phyloP scores from a whole-genome alignment of 2,797 vertebrate species.

The Mallotus villosus region DNA sequence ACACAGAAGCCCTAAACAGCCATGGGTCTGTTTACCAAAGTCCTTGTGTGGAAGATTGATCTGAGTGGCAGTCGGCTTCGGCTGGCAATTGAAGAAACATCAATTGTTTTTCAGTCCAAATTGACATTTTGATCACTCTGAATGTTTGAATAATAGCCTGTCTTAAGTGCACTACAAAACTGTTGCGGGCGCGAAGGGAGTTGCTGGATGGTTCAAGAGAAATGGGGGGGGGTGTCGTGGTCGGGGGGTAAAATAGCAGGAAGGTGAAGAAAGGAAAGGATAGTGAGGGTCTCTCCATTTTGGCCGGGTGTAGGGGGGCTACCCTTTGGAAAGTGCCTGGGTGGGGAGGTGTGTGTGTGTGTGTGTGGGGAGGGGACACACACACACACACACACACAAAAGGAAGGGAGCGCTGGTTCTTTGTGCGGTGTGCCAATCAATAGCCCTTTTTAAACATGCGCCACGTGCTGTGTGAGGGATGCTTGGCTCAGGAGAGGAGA shows the following conservation, averaged over 20 bases:
- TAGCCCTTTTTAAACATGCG: slow-evolving; percentile 26
- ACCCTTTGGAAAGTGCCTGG: neutral
- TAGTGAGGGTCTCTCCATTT: slow-evolving; percentile 1
- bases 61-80: slow-evolving; percentile 15
- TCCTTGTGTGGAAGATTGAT: slow-evolving; percentile 21
- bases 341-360: neutral
- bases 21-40: neutral
- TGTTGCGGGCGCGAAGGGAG: neutral
- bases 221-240: neutral
- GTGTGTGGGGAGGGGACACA: neutral
- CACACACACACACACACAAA: slow-evolving; percentile 13
- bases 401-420: slow-evolving; percentile 19
- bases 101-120: slow-evolving; percentile 18
- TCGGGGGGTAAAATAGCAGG: neutral
- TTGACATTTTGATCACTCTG: slow-evolving; percentile 33
- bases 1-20: slow-evolving; percentile 6
- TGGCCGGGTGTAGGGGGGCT: neutral
- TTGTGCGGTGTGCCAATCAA: slow-evolving; percentile 29
- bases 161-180: neutral
- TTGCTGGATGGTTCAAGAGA: too few species aligned
- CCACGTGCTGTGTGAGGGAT: neutral
- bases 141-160: slow-evolving; percentile 23
- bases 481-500: slow-evolving; percentile 4
- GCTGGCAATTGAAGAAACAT: slow-evolving; percentile 23
- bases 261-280: neutral